Evolutionary conservation across 2,113 vertebrate genomes (phyloP).

Genomic region (Neopipo cinnamomea): DNA sequence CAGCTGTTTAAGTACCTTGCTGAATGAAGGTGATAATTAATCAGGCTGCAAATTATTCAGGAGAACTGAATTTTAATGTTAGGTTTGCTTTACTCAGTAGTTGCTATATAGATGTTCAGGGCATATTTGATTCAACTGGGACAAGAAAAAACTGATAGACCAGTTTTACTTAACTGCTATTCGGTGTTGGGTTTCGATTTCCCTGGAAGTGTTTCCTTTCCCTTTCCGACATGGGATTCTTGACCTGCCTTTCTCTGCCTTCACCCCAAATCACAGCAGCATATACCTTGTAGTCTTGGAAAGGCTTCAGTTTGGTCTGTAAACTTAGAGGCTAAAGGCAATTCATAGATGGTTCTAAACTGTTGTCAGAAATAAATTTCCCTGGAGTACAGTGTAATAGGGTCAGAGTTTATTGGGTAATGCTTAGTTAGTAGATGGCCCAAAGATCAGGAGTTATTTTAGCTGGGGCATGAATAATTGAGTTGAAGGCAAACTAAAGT

Average conservation of each 20-base stretch:
- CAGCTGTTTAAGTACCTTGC: conserved; percentile 4
- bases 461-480: background rate
- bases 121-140: background rate
- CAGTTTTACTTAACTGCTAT: background rate
- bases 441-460: conserved; percentile 23
- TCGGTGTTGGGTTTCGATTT: background rate
- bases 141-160: background rate
- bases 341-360: background rate
- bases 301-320: background rate
- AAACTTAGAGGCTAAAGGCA: background rate
- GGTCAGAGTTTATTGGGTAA: conserved; percentile 41
- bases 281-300: background rate
- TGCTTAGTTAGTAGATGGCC: background rate
- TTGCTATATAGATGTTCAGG: background rate
- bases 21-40: conserved; percentile 16
- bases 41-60: conserved; percentile 36
- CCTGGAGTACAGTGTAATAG: background rate
- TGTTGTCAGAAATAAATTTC: conserved; percentile 21
- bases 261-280: background rate
- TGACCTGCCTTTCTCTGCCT: background rate
- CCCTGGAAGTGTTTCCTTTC: background rate
- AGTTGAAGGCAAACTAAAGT: background rate
- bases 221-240: background rate
- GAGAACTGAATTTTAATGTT: conserved; percentile 19
- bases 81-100: background rate